Percentiles rank a stretch among this genome's conserved stretches.
phyloP scores from a whole-genome alignment of 2,113 vertebrate genomes.

The Bettongia penicillata region DNA sequence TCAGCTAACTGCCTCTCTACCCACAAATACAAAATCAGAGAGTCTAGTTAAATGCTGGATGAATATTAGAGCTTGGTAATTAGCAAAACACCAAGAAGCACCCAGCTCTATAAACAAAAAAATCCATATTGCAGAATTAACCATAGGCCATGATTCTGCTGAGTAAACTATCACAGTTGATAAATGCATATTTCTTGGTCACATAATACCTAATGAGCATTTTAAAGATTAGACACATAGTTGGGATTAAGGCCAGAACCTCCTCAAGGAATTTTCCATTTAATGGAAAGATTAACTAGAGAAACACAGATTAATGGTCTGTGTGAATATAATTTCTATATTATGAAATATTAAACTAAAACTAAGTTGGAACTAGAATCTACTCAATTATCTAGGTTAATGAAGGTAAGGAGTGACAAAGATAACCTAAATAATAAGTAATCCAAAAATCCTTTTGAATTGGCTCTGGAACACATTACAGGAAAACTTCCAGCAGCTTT shows the following conservation, averaged over 20 bases:
- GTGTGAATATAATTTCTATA: background rate
- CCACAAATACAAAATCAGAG: background rate
- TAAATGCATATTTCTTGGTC: constrained; percentile 18
- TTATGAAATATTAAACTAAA: background rate
- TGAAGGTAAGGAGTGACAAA: background rate
- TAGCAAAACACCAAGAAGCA: background rate
- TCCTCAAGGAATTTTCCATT: background rate
- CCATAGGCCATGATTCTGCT: background rate
- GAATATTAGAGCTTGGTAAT: background rate
- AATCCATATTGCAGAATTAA: constrained; percentile 8
- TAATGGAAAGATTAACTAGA: background rate
- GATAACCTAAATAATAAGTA: constrained; percentile 14
- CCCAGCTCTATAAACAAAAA: background rate
- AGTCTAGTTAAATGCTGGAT: background rate
- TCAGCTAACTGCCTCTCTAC: background rate
- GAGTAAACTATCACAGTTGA: constrained; percentile 25
- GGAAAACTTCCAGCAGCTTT: background rate
- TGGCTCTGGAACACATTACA: background rate
- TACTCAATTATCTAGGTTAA: background rate
- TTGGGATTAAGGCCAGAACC: background rate
- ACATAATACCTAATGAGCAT: background rate
- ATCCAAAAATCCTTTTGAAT: background rate
- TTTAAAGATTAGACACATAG: constrained; percentile 3
- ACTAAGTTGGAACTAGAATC: constrained; percentile 11
- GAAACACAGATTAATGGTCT: background rate